Evolutionary conservation across 2,888 invertebrate genomes (phyloP).

Genomic region (Crioceris asparagi): DNA sequence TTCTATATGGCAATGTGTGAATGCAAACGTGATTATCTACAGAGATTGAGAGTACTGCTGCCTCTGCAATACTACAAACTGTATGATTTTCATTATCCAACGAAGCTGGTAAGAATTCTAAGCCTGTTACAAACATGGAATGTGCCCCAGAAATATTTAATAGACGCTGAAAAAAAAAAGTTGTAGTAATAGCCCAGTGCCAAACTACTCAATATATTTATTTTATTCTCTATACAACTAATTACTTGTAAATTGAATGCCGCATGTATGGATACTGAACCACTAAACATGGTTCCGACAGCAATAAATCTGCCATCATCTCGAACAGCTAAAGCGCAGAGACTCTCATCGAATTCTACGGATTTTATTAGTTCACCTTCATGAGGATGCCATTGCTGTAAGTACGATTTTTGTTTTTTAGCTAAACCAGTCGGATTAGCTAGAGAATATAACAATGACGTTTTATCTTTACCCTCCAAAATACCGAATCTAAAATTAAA

Average conservation of each 20-base stretch:
- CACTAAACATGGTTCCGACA: slow-evolving; percentile 88
- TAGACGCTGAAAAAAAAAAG: slow-evolving; percentile 49
- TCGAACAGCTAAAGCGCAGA: slow-evolving; percentile 76
- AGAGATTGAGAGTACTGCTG: slow-evolving; percentile 87
- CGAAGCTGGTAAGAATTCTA: slow-evolving; percentile 78
- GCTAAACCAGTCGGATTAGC: slow-evolving; percentile 69
- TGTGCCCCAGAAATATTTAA: slow-evolving; percentile 78
- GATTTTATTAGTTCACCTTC: slow-evolving; percentile 47
- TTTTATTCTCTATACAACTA: neutral
- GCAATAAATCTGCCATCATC: slow-evolving; percentile 90
- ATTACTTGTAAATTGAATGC: slow-evolving; percentile 81
- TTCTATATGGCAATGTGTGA: slow-evolving; percentile 71
- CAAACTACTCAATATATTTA: neutral
- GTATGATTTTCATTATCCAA: slow-evolving; percentile 64
- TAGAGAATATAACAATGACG: slow-evolving; percentile 62
- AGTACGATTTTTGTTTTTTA: slow-evolving; percentile 59
- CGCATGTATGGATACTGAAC: slow-evolving; percentile 81
- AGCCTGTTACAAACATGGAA: slow-evolving; percentile 93
- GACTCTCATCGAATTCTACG: slow-evolving; percentile 58
- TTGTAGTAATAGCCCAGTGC: slow-evolving; percentile 1
- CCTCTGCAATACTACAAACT: slow-evolving; percentile 64
- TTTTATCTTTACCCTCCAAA: slow-evolving; percentile 55
- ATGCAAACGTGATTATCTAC: slow-evolving; percentile 90
- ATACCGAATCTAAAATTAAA: slow-evolving; percentile 50
- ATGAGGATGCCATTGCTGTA: slow-evolving; percentile 67